Conservation (phyloP, 2,797 vertebrate genomes). For the Rachycentron canadum region DNA sequence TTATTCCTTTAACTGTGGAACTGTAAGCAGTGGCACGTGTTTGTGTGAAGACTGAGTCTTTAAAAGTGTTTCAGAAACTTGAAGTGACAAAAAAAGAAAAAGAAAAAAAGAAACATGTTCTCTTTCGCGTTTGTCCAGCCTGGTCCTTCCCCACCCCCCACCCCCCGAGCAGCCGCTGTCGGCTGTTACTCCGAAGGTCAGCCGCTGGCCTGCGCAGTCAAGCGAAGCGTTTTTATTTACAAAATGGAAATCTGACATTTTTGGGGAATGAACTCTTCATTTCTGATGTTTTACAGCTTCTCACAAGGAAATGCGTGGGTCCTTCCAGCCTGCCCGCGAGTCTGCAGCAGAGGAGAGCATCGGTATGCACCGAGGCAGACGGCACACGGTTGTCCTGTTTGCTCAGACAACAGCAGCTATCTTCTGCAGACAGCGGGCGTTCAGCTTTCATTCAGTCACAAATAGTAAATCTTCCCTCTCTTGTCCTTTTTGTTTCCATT, state of each 20-base stretch:
- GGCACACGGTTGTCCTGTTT: not conserved
- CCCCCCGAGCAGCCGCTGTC: not conserved
- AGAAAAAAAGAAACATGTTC: slow-evolving; percentile 25
- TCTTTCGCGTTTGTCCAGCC: slow-evolving; percentile 9
- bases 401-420: not conserved
- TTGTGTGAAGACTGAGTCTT: slow-evolving; percentile 17
- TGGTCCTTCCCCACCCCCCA: slow-evolving; percentile 4
- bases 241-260: slow-evolving; percentile 48
- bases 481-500: not conserved
- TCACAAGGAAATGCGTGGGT: not conserved
- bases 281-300: slow-evolving; percentile 1
- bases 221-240: slow-evolving; percentile 20
- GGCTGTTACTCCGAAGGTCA: slow-evolving; percentile 8
- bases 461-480: not conserved
- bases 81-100: slow-evolving; percentile 37
- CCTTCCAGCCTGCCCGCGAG: not conserved
- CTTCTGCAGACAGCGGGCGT: not conserved
- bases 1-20: slow-evolving; percentile 28
- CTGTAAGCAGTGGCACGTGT: slow-evolving; percentile 33
- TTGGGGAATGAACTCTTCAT: slow-evolving; percentile 19
- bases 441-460: not conserved
- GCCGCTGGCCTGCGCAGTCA: not conserved
- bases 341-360: not conserved
- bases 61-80: slow-evolving; percentile 27
- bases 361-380: not conserved